A percentile compares a stretch with the other conserved stretches of the same genome.
Evolutionary conservation across 1,140 invertebrate genomes (phyloP).

Genomic region (Antheraea pernyi): DNA sequence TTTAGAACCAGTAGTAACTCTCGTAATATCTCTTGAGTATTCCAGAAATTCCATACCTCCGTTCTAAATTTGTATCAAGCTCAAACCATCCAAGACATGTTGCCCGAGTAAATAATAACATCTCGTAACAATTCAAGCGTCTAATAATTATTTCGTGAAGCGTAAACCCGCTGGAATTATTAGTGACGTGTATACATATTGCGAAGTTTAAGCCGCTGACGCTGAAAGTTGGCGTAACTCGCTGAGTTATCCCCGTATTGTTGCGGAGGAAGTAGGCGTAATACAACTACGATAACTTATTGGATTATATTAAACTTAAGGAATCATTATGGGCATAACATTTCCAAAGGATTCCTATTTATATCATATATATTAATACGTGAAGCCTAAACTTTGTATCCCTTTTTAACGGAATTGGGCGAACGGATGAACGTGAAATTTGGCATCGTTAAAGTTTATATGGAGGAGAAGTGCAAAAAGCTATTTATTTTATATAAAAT

Average conservation of each 20-base stretch:
- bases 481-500: no score
- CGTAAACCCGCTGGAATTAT: conserved; percentile 1
- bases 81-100: background rate
- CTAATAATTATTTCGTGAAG: conserved; percentile 7
- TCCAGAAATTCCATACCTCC: background rate
- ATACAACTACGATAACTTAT: background rate
- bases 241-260: conserved; percentile 2
- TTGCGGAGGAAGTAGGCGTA: background rate
- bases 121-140: conserved; percentile 1
- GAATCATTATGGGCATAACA: no score
- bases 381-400: no score
- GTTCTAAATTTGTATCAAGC: background rate
- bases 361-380: no score
- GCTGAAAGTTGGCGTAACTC: conserved; percentile 7
- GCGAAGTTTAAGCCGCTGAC: conserved; percentile 4
- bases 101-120: background rate
- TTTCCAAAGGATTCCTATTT: no score
- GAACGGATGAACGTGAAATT: no score
- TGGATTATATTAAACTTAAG: background rate
- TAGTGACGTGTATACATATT: conserved; percentile 6
- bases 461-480: no score
- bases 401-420: no score
- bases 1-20: background rate
- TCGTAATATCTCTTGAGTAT: background rate
- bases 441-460: no score